Conservation (phyloP, 2,113 vertebrate genomes). For the Epinephelus lanceolatus region DNA sequence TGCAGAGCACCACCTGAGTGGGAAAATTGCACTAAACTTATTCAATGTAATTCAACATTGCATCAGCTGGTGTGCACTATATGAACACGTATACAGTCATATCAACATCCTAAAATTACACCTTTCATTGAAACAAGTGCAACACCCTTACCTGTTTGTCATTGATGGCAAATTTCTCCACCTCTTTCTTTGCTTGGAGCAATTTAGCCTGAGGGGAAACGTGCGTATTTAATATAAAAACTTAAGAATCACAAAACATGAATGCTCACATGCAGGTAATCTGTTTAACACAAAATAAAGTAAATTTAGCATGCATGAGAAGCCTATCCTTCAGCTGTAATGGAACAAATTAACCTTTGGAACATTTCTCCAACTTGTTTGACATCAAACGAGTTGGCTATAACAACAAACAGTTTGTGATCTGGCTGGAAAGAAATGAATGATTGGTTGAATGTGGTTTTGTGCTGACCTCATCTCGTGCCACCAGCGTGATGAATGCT, state of each 20-base stretch:
- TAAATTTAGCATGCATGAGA: background rate
- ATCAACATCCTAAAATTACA: background rate
- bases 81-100: background rate
- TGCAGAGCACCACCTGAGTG: conserved; percentile 94
- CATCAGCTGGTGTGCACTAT: background rate
- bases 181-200: conserved; percentile 95
- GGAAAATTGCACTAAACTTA: conserved; percentile 24
- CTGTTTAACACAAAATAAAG: conserved; percentile 18
- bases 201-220: conserved; percentile 88
- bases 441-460: background rate
- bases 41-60: background rate
- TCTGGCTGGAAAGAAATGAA: background rate
- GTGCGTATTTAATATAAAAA: background rate
- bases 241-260: background rate
- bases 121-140: background rate
- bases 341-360: conserved; percentile 26
- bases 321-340: background rate
- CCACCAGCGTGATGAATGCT: conserved; percentile 97
- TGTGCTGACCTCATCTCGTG: conserved; percentile 92
- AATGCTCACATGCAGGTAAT: background rate
- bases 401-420: conserved; percentile 40
- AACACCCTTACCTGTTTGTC: conserved; percentile 91
- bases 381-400: conserved; percentile 13
- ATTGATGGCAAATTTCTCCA: conserved; percentile 94
- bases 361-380: conserved; percentile 11